Base-by-base conservation (phyloP, 2,797 vertebrate genomes). In the Alcedo atthis region DNA sequence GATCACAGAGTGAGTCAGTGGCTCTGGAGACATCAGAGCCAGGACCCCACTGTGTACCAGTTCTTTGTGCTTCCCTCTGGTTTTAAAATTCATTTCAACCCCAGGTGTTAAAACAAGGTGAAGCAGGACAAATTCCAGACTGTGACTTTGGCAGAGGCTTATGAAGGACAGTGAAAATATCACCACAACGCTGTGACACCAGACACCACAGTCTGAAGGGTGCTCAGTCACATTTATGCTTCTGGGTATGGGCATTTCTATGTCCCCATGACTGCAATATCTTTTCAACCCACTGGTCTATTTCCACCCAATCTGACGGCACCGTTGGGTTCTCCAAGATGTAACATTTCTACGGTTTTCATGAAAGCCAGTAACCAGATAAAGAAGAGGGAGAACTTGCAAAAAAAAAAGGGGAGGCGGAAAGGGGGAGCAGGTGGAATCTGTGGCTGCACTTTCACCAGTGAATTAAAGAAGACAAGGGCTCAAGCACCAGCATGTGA, bases 1-100 rank as follows among this genome's bases (percentile, higher is more conserved):
- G 93, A 96, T 95, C 92, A 92, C 62, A 82, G 90, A 89, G 20
- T 94, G 96, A 97, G 95, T 96, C 96, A 97, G 89, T 90, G 70
- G 42, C 94, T 94, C 84, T 89, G 90, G 69, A 89, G 93, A 95
- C 94, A 94, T 94, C 93, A 94, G 91, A 97, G 91, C 90, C 90
- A 81, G 79, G 70, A 92, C 81, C 85, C 45, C 69, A 96, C 95
- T 94, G 92, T 81, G 95, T 95, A 93, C 93, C 96, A 94, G 79
- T 20, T 93, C 94, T 97, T 95, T 83, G 90, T 92, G 94, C 94
- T 95, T 94, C 92, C 76, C 80, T 90, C 63, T 55, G 79, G 57
- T 93, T 96, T 96, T 95, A 95, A 97, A 96, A 94, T 85, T 40
- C 40, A 24, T 93, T 96, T 97, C 81, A 95, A 89, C 89, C 90